phyloP scores from a whole-genome alignment of 2,797 vertebrate species.

The Takifugu rubripes region DNA sequence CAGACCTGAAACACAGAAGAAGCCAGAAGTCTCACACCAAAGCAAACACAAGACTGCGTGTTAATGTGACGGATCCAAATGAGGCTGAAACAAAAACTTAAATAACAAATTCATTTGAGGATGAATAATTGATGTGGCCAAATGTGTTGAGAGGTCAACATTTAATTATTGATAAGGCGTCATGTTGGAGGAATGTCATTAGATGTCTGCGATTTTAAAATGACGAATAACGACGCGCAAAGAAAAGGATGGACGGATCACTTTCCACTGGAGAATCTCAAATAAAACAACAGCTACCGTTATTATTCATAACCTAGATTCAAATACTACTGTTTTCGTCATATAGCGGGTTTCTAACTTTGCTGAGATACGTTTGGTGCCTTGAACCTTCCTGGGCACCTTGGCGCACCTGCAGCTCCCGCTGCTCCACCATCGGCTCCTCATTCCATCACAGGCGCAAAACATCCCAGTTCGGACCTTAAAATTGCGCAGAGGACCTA shows the following conservation, averaged over 20 bases:
- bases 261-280: too few relatives aligned
- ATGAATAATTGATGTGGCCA: conserved; percentile 65
- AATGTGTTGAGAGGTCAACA: conserved; percentile 66
- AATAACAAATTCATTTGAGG: conserved; percentile 45
- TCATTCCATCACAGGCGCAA: neutral
- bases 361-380: too few relatives aligned
- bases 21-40: too few relatives aligned
- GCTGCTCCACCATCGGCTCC: neutral
- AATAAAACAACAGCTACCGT: too few relatives aligned
- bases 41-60: neutral
- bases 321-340: too few relatives aligned
- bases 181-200: conserved; percentile 69
- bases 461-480: neutral
- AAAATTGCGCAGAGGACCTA: neutral
- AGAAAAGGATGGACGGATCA: too few relatives aligned
- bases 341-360: too few relatives aligned
- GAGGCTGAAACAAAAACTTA: conserved; percentile 39
- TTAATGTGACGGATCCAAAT: conserved; percentile 35
- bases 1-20: too few relatives aligned
- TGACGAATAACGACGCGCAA: conserved; percentile 39
- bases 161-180: conserved; percentile 64
- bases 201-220: conserved; percentile 15
- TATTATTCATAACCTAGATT: too few relatives aligned
- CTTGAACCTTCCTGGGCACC: too few relatives aligned
- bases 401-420: neutral